Conservation (phyloP, 1,140 invertebrate species). For the Octopus sinensis region DNA sequence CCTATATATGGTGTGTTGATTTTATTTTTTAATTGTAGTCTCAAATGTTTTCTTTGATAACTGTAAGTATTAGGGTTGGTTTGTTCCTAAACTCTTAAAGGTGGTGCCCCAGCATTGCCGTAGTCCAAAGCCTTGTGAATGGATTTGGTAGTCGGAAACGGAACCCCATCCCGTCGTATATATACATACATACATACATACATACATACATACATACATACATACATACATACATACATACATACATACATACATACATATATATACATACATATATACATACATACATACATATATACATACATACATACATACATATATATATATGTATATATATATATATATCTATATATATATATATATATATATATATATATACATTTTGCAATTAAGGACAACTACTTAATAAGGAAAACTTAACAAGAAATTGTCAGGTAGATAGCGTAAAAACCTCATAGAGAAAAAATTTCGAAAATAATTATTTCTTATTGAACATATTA, state of each 20-base stretch:
- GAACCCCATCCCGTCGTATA: no score
- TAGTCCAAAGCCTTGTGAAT: no score
- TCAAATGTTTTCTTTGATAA: no score
- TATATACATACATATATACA: not conserved
- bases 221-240: not conserved
- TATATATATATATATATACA: not conserved
- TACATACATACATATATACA: not conserved
- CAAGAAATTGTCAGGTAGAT: not conserved
- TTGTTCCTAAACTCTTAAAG: no score
- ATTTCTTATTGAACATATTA: no score
- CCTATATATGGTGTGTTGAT: no score
- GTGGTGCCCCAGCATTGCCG: no score
- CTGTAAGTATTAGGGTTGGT: no score
- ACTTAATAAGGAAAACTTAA: not conserved
- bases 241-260: not conserved
- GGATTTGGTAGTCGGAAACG: no score
- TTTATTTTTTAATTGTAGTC: no score
- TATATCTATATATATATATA: not conserved
- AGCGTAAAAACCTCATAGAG: no score
- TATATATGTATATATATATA: not conserved
- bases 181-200: not conserved
- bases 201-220: not conserved
- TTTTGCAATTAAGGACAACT: not conserved
- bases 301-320: not conserved
- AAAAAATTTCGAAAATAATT: no score